A percentile compares a stretch with the other conserved stretches of the same genome.
Conservation (phyloP, 2,113 vertebrate species). For the Cyprinus carpio region DNA sequence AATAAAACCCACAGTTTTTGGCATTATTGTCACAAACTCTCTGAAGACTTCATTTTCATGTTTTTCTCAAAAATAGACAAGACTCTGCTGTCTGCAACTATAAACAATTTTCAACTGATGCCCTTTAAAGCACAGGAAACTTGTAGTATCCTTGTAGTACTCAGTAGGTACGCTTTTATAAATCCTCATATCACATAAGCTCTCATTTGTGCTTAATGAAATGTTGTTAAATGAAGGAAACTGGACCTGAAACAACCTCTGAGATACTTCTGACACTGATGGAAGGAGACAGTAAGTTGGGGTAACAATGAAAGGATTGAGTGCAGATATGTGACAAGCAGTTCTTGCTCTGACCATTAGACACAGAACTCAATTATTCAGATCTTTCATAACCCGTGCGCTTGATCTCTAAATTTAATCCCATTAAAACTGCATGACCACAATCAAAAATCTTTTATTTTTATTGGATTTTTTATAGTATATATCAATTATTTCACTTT, state of each 20-base stretch:
- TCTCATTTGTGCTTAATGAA: background rate
- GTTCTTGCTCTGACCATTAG: constrained; percentile 71
- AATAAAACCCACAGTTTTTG: constrained; percentile 14
- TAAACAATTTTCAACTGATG: background rate
- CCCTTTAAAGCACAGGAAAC: background rate
- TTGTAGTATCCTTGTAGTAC: no score
- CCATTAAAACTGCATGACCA: constrained; percentile 72
- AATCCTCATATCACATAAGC: constrained; percentile 2
- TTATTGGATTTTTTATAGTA: background rate
- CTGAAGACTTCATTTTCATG: background rate
- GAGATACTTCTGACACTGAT: constrained; percentile 53
- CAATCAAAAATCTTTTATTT: constrained; percentile 45
- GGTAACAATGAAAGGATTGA: constrained; percentile 50
- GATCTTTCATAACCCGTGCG: constrained; percentile 68
- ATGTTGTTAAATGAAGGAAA: background rate
- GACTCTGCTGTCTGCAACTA: background rate
- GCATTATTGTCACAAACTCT: background rate
- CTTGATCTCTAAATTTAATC: constrained; percentile 64
- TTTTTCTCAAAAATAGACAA: background rate
- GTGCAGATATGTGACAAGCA: constrained; percentile 60
- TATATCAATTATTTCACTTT: background rate
- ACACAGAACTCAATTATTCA: constrained; percentile 69
- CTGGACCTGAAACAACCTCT: constrained; percentile 1
- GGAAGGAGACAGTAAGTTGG: constrained; percentile 45
- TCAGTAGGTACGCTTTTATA: background rate